phyloP scores from a whole-genome alignment of 2,888 invertebrate genomes.

The Lasiommata megera region DNA sequence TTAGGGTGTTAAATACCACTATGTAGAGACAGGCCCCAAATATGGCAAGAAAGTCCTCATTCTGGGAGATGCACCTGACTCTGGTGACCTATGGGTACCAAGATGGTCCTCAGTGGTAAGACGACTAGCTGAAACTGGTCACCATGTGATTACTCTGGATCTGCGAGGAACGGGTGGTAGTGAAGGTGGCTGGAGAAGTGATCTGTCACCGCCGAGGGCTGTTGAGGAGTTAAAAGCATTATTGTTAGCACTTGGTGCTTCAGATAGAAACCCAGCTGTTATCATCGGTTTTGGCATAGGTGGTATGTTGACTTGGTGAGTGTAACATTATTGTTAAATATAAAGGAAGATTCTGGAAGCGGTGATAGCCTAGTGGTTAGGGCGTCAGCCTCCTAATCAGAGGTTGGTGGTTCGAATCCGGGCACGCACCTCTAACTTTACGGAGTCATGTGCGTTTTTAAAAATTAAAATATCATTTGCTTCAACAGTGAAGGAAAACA shows the following conservation, averaged over 20 bases:
- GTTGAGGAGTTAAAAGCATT: conserved; percentile 61
- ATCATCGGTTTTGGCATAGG: conserved; percentile 72
- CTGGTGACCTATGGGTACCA: conserved; percentile 57
- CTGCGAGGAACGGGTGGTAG: conserved; percentile 71
- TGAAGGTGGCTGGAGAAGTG: conserved; percentile 58
- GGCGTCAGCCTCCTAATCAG: too few species aligned
- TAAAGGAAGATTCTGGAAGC: too few species aligned
- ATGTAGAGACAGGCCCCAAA: conserved; percentile 69
- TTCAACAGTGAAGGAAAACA: too few species aligned
- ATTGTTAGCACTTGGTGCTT: conserved; percentile 60
- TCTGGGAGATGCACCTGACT: conserved; percentile 69
- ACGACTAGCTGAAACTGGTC: conserved; percentile 52
- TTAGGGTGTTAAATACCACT: conserved; percentile 76
- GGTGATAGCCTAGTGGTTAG: too few species aligned
- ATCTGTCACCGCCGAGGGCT: conserved; percentile 61
- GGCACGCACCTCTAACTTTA: too few species aligned
- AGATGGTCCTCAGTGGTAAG: conserved; percentile 59
- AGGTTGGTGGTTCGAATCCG: too few species aligned
- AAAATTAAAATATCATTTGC: too few species aligned
- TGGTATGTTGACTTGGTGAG: conserved; percentile 73
- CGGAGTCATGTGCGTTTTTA: too few species aligned
- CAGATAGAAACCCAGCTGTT: conserved; percentile 55
- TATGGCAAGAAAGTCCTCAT: conserved; percentile 57
- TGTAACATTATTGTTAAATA: too few species aligned
- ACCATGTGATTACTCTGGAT: conserved; percentile 66